Evolutionary conservation across 2,797 vertebrate species (phyloP).

Genomic region (Tympanoctomys barrerae): DNA sequence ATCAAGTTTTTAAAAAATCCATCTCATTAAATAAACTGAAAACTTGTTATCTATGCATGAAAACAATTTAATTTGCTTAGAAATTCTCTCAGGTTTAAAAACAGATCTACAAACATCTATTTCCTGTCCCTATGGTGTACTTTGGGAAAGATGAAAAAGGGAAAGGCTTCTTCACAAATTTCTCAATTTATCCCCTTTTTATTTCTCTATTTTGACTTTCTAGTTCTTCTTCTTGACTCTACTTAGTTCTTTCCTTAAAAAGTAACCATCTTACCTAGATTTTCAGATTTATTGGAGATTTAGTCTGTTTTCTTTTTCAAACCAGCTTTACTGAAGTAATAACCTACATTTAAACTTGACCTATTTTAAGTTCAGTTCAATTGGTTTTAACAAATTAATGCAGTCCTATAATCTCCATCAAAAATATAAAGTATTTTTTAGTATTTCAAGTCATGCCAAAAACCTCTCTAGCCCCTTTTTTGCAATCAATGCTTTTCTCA

Average conservation of each 20-base stretch:
- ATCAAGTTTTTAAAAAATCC: constrained; percentile 47
- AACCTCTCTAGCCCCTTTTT: not conserved
- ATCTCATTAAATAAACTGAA: constrained; percentile 56
- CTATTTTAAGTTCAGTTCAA: not conserved
- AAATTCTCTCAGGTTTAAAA: constrained; percentile 43
- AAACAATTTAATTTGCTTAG: constrained; percentile 11
- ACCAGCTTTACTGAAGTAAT: not conserved
- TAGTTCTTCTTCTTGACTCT: not conserved
- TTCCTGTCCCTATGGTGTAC: not conserved
- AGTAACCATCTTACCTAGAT: not conserved
- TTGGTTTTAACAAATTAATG: constrained; percentile 7
- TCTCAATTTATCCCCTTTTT: constrained; percentile 3
- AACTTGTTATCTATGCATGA: not conserved
- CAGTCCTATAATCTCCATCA: not conserved
- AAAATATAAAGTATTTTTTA: constrained; percentile 9
- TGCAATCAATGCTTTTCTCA: not conserved
- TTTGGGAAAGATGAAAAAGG: not conserved
- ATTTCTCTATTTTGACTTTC: not conserved
- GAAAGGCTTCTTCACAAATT: not conserved
- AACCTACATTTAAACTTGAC: constrained; percentile 38
- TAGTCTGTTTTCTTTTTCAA: constrained; percentile 39
- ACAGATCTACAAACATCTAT: not conserved
- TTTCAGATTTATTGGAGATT: not conserved
- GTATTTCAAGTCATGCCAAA: not conserved
- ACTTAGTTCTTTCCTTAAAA: constrained; percentile 38